Percentiles rank a stretch among this genome's conserved stretches.
Conservation (phyloP, 2,888 invertebrate genomes). For the Ypsolopha sequella region DNA sequence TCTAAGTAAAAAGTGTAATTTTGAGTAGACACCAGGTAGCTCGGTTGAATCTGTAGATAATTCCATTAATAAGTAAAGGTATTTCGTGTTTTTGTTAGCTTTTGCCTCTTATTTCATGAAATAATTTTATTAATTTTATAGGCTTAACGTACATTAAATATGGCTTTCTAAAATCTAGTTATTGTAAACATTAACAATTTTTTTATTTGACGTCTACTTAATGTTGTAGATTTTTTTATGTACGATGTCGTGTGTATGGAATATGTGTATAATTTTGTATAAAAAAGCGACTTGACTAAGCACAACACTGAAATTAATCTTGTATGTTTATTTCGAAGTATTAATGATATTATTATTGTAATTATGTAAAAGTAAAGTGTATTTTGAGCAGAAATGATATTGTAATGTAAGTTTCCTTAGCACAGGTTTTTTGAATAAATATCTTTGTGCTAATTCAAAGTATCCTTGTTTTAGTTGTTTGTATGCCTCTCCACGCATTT, state of each 20-base stretch:
- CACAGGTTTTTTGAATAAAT: conserved; percentile 15
- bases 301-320: not conserved
- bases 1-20: too few relatives aligned
- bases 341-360: conserved; percentile 15
- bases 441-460: conserved; percentile 14
- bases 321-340: conserved; percentile 13
- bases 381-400: conserved; percentile 26
- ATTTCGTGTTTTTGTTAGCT: too few relatives aligned
- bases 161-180: not conserved
- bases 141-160: too few relatives aligned
- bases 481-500: not conserved
- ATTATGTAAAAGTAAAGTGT: conserved; percentile 10
- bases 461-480: conserved; percentile 14
- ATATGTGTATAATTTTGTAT: not conserved
- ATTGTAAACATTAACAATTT: not conserved
- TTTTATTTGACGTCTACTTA: not conserved
- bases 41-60: too few relatives aligned
- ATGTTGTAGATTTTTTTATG: not conserved
- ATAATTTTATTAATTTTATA: too few relatives aligned
- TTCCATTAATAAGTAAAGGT: too few relatives aligned
- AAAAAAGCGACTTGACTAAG: not conserved
- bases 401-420: conserved; percentile 1
- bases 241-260: not conserved
- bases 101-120: too few relatives aligned
- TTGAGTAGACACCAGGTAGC: too few relatives aligned